These are phyloP conservation scores for Carcinoscorpius rotundicauda DNA, from an alignment of 1,140 invertebrate genomes.

Conservation along the genomic window DNA sequence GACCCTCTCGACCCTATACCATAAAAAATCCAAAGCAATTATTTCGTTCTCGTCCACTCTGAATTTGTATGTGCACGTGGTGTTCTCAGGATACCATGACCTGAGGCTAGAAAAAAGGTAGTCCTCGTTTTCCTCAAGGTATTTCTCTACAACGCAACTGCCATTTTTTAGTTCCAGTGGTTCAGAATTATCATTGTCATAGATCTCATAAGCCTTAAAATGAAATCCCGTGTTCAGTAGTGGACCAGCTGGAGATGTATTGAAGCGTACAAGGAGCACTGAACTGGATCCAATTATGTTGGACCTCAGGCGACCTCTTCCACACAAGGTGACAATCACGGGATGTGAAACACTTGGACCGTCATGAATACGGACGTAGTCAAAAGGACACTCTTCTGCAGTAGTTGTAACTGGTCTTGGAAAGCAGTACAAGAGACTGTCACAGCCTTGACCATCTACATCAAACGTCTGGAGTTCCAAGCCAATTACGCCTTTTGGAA, in stretches of 20 bases:
- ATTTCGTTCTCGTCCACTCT: slow-evolving; percentile 18
- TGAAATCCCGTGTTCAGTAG: slow-evolving; percentile 26
- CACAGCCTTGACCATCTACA: slow-evolving; percentile 81
- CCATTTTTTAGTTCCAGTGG: slow-evolving; percentile 19
- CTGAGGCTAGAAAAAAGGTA: slow-evolving; percentile 19
- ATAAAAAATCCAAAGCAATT: slow-evolving; percentile 22
- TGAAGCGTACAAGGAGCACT: slow-evolving; percentile 79
- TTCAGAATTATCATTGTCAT: slow-evolving; percentile 14
- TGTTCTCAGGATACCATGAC: slow-evolving; percentile 26
- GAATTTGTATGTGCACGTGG: slow-evolving; percentile 24
- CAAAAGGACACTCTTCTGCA: slow-evolving; percentile 68
- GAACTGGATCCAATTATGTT: slow-evolving; percentile 79
- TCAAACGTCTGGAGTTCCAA: slow-evolving; percentile 46
- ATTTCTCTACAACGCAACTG: slow-evolving; percentile 21
- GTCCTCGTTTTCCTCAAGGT: slow-evolving; percentile 18
- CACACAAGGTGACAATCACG: slow-evolving; percentile 81
- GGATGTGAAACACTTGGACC: slow-evolving; percentile 72
- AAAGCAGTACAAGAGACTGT: slow-evolving; percentile 87
- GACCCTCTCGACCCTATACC: slow-evolving; percentile 22
- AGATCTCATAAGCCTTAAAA: slow-evolving; percentile 22
- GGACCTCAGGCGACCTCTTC: slow-evolving; percentile 85
- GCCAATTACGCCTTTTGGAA: slow-evolving; percentile 20
- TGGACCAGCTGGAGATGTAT: slow-evolving; percentile 60
- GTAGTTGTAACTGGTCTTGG: slow-evolving; percentile 57
- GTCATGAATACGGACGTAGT: slow-evolving; percentile 79